Conservation (phyloP, 2,113 vertebrate species). For the Anoura caudifer region DNA sequence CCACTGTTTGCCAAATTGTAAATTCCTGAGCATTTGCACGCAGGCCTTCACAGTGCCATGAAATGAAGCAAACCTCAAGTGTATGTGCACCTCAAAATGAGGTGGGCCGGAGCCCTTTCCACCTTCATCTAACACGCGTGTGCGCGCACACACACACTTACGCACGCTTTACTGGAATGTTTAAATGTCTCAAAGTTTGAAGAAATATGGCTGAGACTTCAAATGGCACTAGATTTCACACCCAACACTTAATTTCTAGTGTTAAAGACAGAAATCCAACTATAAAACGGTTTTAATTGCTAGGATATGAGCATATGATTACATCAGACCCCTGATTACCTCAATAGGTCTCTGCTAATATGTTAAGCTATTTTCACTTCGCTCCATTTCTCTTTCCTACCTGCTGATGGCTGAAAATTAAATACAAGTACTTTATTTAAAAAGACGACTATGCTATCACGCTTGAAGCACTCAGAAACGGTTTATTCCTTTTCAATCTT, state of each 20-base stretch:
- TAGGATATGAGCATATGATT: conserved; percentile 22
- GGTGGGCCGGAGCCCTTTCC: background rate
- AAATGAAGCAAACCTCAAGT: background rate
- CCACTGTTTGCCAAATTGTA: background rate
- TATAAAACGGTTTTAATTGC: conserved; percentile 37
- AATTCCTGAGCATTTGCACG: background rate
- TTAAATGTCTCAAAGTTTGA: background rate
- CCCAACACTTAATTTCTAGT: conserved; percentile 42
- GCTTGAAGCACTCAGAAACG: conserved; percentile 39
- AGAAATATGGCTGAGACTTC: background rate
- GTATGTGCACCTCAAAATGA: background rate
- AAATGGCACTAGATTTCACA: background rate
- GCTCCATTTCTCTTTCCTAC: conserved; percentile 56
- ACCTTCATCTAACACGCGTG: background rate
- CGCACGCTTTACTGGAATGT: background rate
- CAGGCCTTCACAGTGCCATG: background rate
- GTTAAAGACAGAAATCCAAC: conserved; percentile 41
- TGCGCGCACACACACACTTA: background rate
- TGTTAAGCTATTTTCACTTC: conserved; percentile 66
- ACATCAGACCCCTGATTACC: background rate
- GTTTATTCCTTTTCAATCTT: conserved; percentile 54
- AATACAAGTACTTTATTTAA: conserved; percentile 28
- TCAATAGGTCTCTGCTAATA: background rate
- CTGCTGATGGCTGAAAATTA: conserved; percentile 33
- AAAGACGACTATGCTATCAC: conserved; percentile 37